Base-by-base conservation (phyloP, 2,797 vertebrate species). In the Knipowitschia caucasica region DNA sequence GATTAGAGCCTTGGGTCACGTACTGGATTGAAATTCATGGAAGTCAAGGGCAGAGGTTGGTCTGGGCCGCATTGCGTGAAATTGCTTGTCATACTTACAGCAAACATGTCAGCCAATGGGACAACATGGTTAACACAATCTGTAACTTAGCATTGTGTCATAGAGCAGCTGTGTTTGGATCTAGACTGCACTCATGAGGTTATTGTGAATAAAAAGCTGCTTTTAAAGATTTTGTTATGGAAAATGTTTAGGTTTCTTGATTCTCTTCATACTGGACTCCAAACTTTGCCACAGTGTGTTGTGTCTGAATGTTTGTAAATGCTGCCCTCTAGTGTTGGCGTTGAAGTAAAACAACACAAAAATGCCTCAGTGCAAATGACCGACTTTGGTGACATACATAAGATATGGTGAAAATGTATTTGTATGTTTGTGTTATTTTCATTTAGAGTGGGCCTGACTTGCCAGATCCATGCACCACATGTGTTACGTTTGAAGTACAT, bases 241-340 rank as follows among this genome's bases (percentile, higher is more conserved):
- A 24, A 42, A 42, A 14, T 42, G 21, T 42, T 23, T 7, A 24
- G 39, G 12, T 42, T 42, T 12, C 17, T 40, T 23, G 34, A 7
- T 12, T 42, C 20, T 39, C 17, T 7, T 1, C 4, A 1, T 29
- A 35, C 15, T 24, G n/a, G 25, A 0, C 4, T n/a, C n/a, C n/a
- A n/a, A 18, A n/a, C 11, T 0, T 8, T 9, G 4, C 1, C 4
- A 11, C 1, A 6, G 9, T n/a, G 4, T 29, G 23, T 20, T 2
- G 26, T 0, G 42, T 12, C 26, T 1, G 34, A 63, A 27, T 53
- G 36, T 77, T 57, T 40, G 75, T 44, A 23, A 64, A 73, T 73
- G 76, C 78, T 81, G 77, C 86, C 85, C 80, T 63, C 84, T 23
- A 56, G 80, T 86, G 89, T 55, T 26, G 2, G 0, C 0, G 17